Percentiles rank a stretch among this genome's conserved stretches.
These are phyloP conservation scores for Peromyscus polionotus DNA, from an alignment of 2,113 vertebrate species.

Conservation along the genomic window DNA sequence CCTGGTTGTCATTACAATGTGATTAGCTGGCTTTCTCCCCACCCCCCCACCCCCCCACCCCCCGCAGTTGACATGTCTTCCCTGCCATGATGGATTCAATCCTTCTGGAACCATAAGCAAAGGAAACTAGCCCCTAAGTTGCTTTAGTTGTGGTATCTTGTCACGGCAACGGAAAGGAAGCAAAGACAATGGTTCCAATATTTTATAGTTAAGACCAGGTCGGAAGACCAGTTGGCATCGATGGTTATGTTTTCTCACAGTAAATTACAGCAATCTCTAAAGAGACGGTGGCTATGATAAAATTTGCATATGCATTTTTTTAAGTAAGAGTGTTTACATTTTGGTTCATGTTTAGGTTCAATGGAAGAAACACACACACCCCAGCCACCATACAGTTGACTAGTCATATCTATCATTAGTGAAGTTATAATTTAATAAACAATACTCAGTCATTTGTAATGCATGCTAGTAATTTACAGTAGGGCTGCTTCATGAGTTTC, in stretches of 20 bases:
- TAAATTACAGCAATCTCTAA: not conserved
- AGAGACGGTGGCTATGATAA: not conserved
- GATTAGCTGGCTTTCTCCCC: not conserved
- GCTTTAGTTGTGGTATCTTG: not conserved
- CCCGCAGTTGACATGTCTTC: not conserved
- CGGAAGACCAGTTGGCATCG: not conserved
- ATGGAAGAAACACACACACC: not conserved
- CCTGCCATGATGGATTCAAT: not conserved
- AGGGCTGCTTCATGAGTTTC: not conserved
- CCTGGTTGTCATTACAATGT: too few species aligned
- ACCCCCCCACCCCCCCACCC: too few species aligned
- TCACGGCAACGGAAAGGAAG: not conserved
- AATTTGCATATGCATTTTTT: not conserved
- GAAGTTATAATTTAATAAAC: not conserved
- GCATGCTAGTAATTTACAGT: not conserved
- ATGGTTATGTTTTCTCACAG: not conserved
- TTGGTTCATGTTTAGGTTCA: not conserved
- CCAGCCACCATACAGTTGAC: not conserved
- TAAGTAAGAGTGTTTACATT: not conserved
- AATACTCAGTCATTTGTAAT: not conserved
- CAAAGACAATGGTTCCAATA: not conserved
- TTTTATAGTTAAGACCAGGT: not conserved
- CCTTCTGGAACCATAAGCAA: not conserved
- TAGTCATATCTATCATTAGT: not conserved
- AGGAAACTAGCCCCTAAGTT: not conserved